Percentiles rank a stretch among this genome's conserved stretches.
Conservation (phyloP, 2,888 invertebrate genomes). For the Pristionchus arcanus region DNA sequence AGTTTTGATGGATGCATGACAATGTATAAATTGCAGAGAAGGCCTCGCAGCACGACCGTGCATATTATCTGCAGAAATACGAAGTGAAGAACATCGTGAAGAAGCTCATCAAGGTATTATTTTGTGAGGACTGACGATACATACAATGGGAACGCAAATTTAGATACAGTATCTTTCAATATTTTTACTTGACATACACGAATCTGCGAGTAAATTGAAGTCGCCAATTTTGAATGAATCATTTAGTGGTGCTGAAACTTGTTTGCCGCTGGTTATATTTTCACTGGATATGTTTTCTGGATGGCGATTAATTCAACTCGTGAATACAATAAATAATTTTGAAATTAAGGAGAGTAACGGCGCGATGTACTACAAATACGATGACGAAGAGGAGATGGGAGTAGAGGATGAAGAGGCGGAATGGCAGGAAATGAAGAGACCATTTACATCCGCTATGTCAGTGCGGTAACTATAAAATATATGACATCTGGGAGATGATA, state of each 20-base stretch:
- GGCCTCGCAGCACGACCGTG: slow-evolving; percentile 58
- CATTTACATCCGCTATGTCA: background rate
- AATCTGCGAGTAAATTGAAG: background rate
- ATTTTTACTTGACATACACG: no score
- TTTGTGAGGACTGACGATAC: background rate
- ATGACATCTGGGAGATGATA: background rate
- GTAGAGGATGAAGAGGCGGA: slow-evolving; percentile 26
- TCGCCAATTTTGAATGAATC: background rate
- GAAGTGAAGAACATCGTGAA: slow-evolving; percentile 61
- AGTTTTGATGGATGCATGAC: background rate
- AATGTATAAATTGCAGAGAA: slow-evolving; percentile 47
- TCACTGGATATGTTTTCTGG: background rate
- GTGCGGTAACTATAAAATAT: background rate
- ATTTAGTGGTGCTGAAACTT: background rate
- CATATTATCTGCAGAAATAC: slow-evolving; percentile 66
- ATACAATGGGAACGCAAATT: no score
- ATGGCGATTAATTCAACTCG: no score
- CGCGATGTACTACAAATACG: slow-evolving; percentile 50
- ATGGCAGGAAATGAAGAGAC: slow-evolving; percentile 46
- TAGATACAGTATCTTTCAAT: no score
- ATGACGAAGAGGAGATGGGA: slow-evolving; percentile 23
- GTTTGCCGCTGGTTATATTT: background rate
- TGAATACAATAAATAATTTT: background rate
- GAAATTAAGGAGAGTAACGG: slow-evolving; percentile 50
- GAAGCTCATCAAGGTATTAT: slow-evolving; percentile 53